phyloP scores from a whole-genome alignment of 2,113 vertebrate genomes.

The Colaptes auratus region DNA sequence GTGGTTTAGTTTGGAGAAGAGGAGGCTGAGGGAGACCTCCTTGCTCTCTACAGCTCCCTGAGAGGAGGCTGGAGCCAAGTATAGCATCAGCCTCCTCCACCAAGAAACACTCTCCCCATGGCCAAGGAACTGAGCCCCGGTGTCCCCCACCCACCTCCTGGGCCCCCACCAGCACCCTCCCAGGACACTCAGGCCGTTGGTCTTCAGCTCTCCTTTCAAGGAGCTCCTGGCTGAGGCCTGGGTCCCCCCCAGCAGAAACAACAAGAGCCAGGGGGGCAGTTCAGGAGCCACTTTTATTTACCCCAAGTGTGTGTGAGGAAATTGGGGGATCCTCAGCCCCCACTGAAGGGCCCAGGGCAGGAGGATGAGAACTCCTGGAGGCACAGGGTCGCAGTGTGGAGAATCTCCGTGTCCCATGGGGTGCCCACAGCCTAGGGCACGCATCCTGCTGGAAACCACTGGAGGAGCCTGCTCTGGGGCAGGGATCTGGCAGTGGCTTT shows the following conservation, averaged over 20 bases:
- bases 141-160: background rate
- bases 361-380: background rate
- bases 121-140: background rate
- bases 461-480: background rate
- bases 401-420: background rate
- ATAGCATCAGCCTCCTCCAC: too few species aligned
- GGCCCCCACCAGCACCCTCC: background rate
- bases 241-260: background rate
- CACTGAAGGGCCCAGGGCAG: background rate
- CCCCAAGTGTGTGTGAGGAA: background rate
- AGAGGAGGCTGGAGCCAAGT: too few species aligned
- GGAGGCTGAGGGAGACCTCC: too few species aligned
- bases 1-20: too few species aligned
- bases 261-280: background rate
- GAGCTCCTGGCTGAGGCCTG: background rate
- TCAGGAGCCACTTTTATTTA: slow-evolving; percentile 50
- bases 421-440: background rate
- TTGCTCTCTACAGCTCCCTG: too few species aligned
- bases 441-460: background rate
- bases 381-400: background rate
- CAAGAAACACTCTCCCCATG: rapidly evolving
- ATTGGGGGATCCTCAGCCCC: background rate
- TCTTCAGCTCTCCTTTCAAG: background rate
- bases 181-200: background rate
- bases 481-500: background rate